Percentiles rank a stretch among this genome's conserved stretches.
These are phyloP conservation scores for Rhadina sibilatrix DNA, from an alignment of 2,113 vertebrate species.

Conservation along the genomic window DNA sequence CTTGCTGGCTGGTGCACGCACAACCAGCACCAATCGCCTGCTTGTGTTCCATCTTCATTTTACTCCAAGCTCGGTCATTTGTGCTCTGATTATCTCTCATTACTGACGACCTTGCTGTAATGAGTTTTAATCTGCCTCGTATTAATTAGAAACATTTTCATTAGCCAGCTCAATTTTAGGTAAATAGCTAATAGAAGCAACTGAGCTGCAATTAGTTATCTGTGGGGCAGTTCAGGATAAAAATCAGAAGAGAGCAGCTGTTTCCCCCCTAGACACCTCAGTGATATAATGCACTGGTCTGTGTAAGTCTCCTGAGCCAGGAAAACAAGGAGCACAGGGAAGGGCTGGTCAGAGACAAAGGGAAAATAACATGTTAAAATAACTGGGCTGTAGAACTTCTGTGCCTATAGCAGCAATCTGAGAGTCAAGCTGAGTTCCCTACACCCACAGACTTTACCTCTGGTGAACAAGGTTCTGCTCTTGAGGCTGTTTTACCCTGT, in stretches of 20 bases:
- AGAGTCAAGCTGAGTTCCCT: background rate
- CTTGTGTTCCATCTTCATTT: conserved; percentile 50
- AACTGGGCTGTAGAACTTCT: background rate
- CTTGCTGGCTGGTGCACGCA: background rate
- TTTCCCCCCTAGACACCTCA: conserved; percentile 25
- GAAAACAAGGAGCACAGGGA: background rate
- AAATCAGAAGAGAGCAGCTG: conserved; percentile 56
- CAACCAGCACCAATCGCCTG: background rate
- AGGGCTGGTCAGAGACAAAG: background rate
- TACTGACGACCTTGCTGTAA: conserved; percentile 75
- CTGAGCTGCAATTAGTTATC: conserved; percentile 67
- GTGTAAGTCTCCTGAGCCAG: background rate
- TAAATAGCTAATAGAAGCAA: conserved; percentile 74
- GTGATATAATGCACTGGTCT: background rate
- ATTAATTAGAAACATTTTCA: conserved; percentile 79
- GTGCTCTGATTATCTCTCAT: conserved; percentile 75
- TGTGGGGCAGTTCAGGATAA: conserved; percentile 58
- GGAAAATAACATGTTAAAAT: background rate
- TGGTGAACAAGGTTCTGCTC: background rate
- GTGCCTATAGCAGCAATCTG: background rate
- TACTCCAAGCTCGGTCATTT: conserved; percentile 65
- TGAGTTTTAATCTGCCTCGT: conserved; percentile 75
- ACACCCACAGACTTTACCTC: background rate
- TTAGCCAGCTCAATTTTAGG: conserved; percentile 69
- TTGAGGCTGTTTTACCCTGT: background rate